phyloP scores from a whole-genome alignment of 2,888 invertebrate genomes.

The Danaus chrysippus region DNA sequence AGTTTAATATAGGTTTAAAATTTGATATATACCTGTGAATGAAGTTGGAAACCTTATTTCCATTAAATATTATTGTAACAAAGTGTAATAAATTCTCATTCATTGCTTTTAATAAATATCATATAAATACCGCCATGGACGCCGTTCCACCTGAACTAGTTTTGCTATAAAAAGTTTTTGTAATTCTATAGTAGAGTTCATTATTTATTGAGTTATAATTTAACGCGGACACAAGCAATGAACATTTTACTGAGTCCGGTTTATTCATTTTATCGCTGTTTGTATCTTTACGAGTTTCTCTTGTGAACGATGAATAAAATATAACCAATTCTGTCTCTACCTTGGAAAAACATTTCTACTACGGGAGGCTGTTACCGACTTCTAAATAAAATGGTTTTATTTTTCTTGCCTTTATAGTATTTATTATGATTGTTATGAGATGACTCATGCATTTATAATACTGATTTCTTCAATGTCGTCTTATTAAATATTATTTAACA shows the following conservation, averaged over 20 bases:
- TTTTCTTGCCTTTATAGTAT: not conserved
- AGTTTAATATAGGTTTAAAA: no score
- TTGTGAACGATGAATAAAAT: slow-evolving; percentile 13
- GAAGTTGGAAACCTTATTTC: no score
- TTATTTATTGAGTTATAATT: slow-evolving; percentile 4
- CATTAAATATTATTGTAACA: no score
- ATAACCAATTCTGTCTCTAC: slow-evolving; percentile 13
- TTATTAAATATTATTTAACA: no score
- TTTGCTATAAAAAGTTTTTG: not conserved
- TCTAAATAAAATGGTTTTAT: not conserved
- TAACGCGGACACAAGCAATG: slow-evolving; percentile 3
- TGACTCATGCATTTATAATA: no score
- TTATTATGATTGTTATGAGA: no score
- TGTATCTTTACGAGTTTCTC: slow-evolving; percentile 11
- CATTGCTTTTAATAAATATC: no score
- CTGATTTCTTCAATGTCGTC: no score
- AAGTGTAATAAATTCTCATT: no score
- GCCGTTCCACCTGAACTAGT: not conserved
- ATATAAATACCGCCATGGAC: no score
- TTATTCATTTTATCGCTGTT: slow-evolving; percentile 9
- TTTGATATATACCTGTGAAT: no score
- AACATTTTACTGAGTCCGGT: slow-evolving; percentile 2
- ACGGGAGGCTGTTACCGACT: not conserved
- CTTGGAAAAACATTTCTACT: not conserved
- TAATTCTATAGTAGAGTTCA: not conserved